Conservation (phyloP, 2,113 vertebrate species). For the Lamprotornis superbus region DNA sequence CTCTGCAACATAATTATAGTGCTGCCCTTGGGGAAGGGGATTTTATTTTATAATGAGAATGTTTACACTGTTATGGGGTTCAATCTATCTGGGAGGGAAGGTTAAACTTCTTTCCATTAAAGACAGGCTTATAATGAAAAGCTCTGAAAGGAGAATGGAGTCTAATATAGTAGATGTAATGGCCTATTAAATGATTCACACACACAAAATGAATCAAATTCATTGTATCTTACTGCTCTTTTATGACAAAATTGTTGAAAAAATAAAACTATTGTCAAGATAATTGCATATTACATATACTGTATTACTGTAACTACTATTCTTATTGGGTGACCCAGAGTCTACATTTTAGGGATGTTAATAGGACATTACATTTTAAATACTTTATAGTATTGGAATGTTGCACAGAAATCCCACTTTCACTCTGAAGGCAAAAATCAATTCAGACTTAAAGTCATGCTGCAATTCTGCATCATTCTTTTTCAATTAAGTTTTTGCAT, state of each 20-base stretch:
- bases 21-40: conserved; percentile 85
- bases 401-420: conserved; percentile 73
- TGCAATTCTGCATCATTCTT: conserved; percentile 78
- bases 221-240: conserved; percentile 82
- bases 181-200: conserved; percentile 86
- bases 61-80: conserved; percentile 85
- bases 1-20: conserved; percentile 80
- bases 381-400: conserved; percentile 77
- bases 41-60: conserved; percentile 88
- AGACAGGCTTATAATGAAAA: conserved; percentile 85
- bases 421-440: conserved; percentile 74
- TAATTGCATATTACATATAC: conserved; percentile 82
- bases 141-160: conserved; percentile 81
- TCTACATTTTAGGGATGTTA: conserved; percentile 78
- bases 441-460: conserved; percentile 76
- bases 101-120: conserved; percentile 86
- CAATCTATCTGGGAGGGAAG: conserved; percentile 85
- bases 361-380: conserved; percentile 83
- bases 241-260: conserved; percentile 84
- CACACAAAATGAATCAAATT: conserved; percentile 84
- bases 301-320: conserved; percentile 76
- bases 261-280: conserved; percentile 83
- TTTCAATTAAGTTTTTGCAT: conserved; percentile 83
- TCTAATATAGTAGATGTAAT: conserved; percentile 85
- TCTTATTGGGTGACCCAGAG: conserved; percentile 77